Evolutionary conservation across 2,113 vertebrate genomes (phyloP).

Genomic region (Fulica atra): DNA sequence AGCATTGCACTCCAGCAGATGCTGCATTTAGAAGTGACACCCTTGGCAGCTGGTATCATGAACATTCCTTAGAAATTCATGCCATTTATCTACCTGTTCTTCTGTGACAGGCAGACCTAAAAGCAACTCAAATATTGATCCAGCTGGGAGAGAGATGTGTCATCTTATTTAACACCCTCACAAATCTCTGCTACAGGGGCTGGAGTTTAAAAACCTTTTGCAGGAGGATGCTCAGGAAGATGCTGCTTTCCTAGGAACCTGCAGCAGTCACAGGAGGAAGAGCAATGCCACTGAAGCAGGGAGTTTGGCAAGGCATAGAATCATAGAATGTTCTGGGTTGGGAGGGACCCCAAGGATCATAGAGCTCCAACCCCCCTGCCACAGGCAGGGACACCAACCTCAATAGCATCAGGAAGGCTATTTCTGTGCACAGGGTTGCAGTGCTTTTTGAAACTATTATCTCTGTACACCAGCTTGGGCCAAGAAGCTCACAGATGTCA

Average conservation of each 20-base stretch:
- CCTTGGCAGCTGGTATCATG: not conserved
- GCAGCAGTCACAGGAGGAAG: not conserved
- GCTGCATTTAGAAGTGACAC: not conserved
- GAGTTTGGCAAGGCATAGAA: not conserved
- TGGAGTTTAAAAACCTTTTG: not conserved
- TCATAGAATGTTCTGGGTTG: too few relatives aligned
- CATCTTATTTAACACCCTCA: not conserved
- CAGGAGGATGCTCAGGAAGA: not conserved
- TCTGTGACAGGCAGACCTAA: not conserved
- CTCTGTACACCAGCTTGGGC: too few relatives aligned
- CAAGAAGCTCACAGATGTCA: not conserved
- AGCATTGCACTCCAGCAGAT: not conserved
- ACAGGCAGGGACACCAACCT: too few relatives aligned
- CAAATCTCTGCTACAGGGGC: not conserved
- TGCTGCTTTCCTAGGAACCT: not conserved
- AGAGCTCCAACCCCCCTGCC: too few relatives aligned
- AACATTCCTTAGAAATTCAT: conserved; percentile 11
- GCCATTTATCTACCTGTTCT: not conserved
- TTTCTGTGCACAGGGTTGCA: not conserved
- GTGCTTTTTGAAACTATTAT: not conserved
- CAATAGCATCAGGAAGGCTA: not conserved
- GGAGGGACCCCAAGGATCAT: too few relatives aligned
- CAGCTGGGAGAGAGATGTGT: not conserved
- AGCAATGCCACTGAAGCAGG: accelerated
- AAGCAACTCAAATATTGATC: conserved; percentile 26